These are phyloP conservation scores for Camelus bactrianus DNA, from an alignment of 2,113 vertebrate species.

Conservation along the genomic window DNA sequence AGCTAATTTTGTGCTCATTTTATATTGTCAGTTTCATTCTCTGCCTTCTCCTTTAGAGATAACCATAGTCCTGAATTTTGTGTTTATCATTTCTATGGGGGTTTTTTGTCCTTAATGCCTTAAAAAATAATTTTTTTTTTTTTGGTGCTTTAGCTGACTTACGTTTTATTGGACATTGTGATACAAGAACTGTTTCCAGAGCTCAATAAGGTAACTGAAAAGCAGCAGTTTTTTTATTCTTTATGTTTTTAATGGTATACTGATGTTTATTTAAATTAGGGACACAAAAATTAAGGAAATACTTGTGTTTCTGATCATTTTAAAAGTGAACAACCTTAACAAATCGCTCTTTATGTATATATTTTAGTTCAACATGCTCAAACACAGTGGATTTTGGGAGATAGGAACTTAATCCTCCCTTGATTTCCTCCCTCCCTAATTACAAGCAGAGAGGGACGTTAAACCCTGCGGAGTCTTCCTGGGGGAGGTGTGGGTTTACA, in stretches of 20 bases:
- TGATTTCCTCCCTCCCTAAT: background rate
- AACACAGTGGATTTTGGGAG: background rate
- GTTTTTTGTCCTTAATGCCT: constrained; percentile 25
- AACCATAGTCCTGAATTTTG: constrained; percentile 22
- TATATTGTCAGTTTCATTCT: background rate
- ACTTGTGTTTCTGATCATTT: background rate
- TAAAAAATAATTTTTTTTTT: constrained; percentile 44
- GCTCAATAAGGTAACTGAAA: constrained; percentile 90
- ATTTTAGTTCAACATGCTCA: background rate
- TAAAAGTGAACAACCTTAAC: constrained; percentile 30
- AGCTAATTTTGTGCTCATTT: constrained; percentile 13
- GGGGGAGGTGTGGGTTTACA: background rate
- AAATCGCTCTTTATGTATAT: constrained; percentile 31
- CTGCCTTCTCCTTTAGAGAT: background rate
- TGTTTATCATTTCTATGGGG: background rate
- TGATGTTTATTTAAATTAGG: constrained; percentile 45
- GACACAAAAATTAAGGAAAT: constrained; percentile 1
- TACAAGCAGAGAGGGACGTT: background rate
- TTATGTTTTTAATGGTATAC: constrained; percentile 13
- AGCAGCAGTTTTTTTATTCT: constrained; percentile 59
- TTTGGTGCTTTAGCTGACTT: constrained; percentile 92
- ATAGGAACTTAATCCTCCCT: background rate
- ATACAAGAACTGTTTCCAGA: constrained; percentile 97
- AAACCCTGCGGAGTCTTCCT: background rate
- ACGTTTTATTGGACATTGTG: constrained; percentile 95